Percentiles rank a stretch among this genome's conserved stretches.
Conservation (phyloP, 92 coral and sea anemone species). For the Phenganax subtilis region DNA sequence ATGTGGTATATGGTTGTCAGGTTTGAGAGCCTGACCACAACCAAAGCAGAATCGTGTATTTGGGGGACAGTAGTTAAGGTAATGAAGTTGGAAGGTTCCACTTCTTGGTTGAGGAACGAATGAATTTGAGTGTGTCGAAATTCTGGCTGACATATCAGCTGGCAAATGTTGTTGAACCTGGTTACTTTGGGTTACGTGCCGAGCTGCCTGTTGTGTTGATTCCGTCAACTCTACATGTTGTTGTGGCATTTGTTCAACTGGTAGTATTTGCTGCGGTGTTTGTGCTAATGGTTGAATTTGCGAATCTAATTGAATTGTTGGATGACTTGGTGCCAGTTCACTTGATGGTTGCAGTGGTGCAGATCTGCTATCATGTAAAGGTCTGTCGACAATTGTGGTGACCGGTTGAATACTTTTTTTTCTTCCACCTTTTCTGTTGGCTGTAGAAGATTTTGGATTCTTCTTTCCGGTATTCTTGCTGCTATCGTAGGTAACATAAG, state of each 20-base stretch:
- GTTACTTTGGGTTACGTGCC: no score
- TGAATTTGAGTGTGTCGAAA: neutral
- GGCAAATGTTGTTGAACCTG: no score
- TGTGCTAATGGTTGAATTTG: neutral
- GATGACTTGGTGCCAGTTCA: no score
- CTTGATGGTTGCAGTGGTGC: no score
- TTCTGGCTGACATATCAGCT: no score
- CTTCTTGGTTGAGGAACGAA: neutral
- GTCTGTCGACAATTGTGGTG: neutral
- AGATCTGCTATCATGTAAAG: no score
- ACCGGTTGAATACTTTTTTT: neutral
- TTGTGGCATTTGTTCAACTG: neutral
- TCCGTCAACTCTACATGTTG: no score
- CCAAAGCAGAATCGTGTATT: constrained; percentile 6
- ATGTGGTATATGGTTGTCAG: neutral
- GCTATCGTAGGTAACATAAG: neutral
- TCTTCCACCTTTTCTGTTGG: neutral
- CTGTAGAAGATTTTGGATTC: neutral
- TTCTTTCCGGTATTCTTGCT: neutral
- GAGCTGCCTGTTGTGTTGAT: no score
- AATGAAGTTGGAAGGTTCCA: neutral
- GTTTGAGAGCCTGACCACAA: constrained; percentile 2
- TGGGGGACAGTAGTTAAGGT: constrained; percentile 6
- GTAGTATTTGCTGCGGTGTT: constrained; percentile 1
- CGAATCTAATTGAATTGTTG: no score